Percentiles rank a stretch among this genome's conserved stretches.
Evolutionary conservation across 2,113 vertebrate species (phyloP).

Genomic region (Sula dactylatra): DNA sequence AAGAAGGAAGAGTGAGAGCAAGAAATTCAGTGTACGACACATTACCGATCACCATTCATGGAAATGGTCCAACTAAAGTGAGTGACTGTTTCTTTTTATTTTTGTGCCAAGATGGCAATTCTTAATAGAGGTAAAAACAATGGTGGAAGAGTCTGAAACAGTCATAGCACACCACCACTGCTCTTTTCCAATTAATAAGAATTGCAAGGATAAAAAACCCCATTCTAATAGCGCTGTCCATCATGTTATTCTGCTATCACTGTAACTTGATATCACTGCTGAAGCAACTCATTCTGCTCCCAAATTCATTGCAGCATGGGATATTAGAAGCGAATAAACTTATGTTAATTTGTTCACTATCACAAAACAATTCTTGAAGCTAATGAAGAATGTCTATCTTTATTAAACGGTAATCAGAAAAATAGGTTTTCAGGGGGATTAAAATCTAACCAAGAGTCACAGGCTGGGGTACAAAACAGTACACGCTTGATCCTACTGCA

Average conservation of each 20-base stretch:
- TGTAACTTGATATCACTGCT: background rate
- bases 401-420: background rate
- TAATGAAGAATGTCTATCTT: background rate
- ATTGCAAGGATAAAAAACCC: background rate
- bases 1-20: slow-evolving; percentile 85
- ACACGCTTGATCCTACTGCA: background rate
- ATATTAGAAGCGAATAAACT: background rate
- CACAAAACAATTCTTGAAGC: background rate
- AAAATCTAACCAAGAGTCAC: background rate
- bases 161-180: background rate
- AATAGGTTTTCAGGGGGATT: background rate
- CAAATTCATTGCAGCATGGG: background rate
- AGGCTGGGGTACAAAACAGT: background rate
- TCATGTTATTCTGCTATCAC: background rate
- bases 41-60: slow-evolving; percentile 86
- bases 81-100: slow-evolving; percentile 35
- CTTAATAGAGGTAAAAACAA: background rate
- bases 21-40: slow-evolving; percentile 91
- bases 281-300: background rate
- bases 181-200: background rate
- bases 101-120: background rate
- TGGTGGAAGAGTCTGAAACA: background rate
- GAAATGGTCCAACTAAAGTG: slow-evolving; percentile 95
- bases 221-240: background rate
- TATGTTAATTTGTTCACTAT: background rate